phyloP scores from a whole-genome alignment of 2,113 vertebrate species.

The Lipotes vexillifer region DNA sequence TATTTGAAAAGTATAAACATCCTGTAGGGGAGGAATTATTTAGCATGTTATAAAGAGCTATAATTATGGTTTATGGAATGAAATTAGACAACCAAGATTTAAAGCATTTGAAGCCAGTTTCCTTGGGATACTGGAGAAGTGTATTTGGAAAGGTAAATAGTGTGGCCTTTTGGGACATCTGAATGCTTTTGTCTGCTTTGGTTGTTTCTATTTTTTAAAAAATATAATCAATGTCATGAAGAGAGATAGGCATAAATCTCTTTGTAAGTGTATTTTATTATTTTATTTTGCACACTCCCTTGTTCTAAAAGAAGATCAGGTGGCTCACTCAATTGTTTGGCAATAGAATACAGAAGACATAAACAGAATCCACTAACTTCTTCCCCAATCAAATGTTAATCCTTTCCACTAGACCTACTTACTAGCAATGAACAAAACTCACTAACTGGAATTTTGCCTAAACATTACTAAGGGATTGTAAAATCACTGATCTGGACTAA shows the following conservation, averaged over 20 bases:
- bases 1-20: slow-evolving; percentile 65
- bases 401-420: slow-evolving; percentile 7
- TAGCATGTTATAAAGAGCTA: slow-evolving; percentile 51
- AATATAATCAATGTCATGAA: background rate
- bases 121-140: background rate
- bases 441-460: slow-evolving; percentile 47
- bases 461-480: slow-evolving; percentile 19
- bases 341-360: background rate
- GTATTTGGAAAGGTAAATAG: slow-evolving; percentile 39
- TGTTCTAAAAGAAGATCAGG: background rate
- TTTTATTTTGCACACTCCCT: background rate
- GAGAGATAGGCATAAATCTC: background rate
- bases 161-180: background rate
- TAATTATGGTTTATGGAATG: slow-evolving; percentile 54
- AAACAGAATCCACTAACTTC: background rate
- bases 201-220: background rate
- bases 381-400: background rate
- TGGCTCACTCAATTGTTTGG: background rate
- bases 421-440: slow-evolving; percentile 26
- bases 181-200: background rate
- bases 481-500: slow-evolving; percentile 34
- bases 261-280: background rate
- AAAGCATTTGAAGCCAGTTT: slow-evolving; percentile 14
- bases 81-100: slow-evolving; percentile 49
- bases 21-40: slow-evolving; percentile 40